phyloP scores from a whole-genome alignment of 2,797 vertebrate species.

The Paguma larvata region DNA sequence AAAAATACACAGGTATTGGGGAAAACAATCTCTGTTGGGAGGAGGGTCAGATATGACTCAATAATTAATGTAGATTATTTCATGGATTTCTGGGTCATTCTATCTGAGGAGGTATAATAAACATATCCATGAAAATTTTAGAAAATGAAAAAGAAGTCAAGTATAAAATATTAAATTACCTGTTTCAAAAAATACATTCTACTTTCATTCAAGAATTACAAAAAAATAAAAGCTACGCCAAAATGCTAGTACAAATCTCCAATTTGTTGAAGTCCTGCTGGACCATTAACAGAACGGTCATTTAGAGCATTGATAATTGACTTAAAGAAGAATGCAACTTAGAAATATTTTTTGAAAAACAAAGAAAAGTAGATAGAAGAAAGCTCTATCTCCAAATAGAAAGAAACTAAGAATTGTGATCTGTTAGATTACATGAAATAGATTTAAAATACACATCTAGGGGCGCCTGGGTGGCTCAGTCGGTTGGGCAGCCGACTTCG shows the following conservation, averaged over 20 bases:
- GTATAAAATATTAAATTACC: conserved; percentile 45
- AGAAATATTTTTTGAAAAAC: neutral
- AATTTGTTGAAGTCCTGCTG: neutral
- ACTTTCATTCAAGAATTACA: neutral
- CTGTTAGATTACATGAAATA: neutral
- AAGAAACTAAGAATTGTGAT: neutral
- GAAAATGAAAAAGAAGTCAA: conserved; percentile 32
- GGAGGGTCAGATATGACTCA: neutral
- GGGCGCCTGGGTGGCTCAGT: no score
- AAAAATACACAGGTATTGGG: neutral
- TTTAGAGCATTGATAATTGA: neutral
- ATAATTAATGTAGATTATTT: conserved; percentile 2
- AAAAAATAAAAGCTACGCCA: conserved; percentile 43
- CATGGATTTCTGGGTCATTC: neutral
- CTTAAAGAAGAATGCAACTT: neutral
- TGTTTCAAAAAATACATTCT: conserved; percentile 36
- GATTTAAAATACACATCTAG: neutral
- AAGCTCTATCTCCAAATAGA: neutral
- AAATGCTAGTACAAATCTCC: neutral
- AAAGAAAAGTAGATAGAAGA: neutral
- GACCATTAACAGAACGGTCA: neutral
- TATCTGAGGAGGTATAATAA: conserved; percentile 5
- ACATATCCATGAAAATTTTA: neutral
- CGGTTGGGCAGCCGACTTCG: no score
- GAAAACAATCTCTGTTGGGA: neutral